Evolutionary conservation across 2,797 vertebrate genomes (phyloP).

Genomic region (Momotus momota): DNA sequence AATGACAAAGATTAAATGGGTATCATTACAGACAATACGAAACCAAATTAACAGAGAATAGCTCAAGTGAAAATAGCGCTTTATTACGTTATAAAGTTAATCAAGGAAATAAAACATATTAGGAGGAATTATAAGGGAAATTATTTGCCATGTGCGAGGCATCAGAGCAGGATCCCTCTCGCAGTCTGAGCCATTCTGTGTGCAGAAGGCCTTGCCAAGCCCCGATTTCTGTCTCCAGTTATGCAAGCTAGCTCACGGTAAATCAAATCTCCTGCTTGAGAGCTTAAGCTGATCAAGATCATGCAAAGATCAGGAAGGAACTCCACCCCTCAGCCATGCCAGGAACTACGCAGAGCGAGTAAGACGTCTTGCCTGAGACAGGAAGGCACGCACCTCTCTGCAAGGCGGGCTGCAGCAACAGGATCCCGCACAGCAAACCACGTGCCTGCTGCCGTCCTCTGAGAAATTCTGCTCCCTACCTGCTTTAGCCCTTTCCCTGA

Average conservation of each 20-base stretch:
- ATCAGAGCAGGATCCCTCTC: constrained; percentile 52
- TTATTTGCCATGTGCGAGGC: constrained; percentile 60
- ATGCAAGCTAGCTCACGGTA: constrained; percentile 54
- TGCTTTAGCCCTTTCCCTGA: neutral
- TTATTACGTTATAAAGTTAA: constrained; percentile 74
- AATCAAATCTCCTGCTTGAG: constrained; percentile 64
- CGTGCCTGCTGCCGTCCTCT: neutral
- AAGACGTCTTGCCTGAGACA: neutral
- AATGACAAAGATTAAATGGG: constrained; percentile 71
- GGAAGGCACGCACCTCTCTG: constrained; percentile 44
- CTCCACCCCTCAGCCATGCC: constrained; percentile 36
- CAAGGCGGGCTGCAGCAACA: neutral
- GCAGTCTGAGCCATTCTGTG: constrained; percentile 43
- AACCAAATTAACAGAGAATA: constrained; percentile 74
- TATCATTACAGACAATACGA: constrained; percentile 68
- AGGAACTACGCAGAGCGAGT: neutral
- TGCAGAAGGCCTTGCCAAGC: constrained; percentile 33
- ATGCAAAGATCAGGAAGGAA: constrained; percentile 60
- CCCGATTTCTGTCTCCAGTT: constrained; percentile 50
- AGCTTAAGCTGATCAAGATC: constrained; percentile 62
- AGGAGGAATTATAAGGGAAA: constrained; percentile 72
- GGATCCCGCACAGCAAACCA: neutral
- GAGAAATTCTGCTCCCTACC: neutral
- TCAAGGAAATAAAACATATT: constrained; percentile 74
- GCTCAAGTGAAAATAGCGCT: constrained; percentile 54